These are phyloP conservation scores for western clawed frog (Xenopus tropicalis) DNA, from an alignment of 2,113 vertebrate genomes.

Conservation along the genomic window DNA sequence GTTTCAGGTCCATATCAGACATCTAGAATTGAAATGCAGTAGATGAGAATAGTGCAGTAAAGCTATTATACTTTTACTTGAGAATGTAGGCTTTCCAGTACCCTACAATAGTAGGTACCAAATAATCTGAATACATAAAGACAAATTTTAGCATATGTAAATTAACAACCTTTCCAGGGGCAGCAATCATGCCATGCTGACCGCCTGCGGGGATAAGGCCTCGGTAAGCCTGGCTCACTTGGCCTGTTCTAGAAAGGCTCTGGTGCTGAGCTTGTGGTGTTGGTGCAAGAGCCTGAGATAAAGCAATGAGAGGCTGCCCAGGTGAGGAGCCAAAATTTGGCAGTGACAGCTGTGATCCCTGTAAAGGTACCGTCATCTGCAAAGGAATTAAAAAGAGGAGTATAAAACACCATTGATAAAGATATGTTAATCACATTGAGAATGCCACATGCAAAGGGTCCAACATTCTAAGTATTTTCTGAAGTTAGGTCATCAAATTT, in stretches of 20 bases:
- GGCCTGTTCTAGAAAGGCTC: slow-evolving; percentile 80
- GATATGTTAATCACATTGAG: too few relatives aligned
- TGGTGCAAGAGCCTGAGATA: slow-evolving; percentile 84
- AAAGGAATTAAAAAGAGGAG: slow-evolving; percentile 4
- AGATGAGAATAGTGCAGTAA: too few relatives aligned
- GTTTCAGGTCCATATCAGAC: slow-evolving; percentile 93
- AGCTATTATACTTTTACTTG: not conserved
- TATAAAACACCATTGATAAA: too few relatives aligned
- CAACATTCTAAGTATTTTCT: too few relatives aligned
- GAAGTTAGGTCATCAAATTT: too few relatives aligned
- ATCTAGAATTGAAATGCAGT: slow-evolving; percentile 68
- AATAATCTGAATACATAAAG: too few relatives aligned
- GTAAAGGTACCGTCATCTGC: slow-evolving; percentile 86
- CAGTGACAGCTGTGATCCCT: slow-evolving; percentile 89
- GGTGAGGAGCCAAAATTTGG: slow-evolving; percentile 87
- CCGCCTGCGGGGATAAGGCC: slow-evolving; percentile 83
- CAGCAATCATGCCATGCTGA: slow-evolving; percentile 86
- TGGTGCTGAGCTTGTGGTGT: slow-evolving; percentile 83
- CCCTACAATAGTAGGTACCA: too few relatives aligned
- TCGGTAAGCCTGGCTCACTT: slow-evolving; percentile 84
- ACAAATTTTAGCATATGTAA: too few relatives aligned
- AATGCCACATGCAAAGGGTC: too few relatives aligned
- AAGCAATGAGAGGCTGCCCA: slow-evolving; percentile 87
- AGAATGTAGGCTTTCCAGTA: too few relatives aligned
- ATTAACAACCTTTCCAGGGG: slow-evolving; percentile 79